Percentiles rank a stretch among this genome's conserved stretches.
phyloP scores from a whole-genome alignment of 1,140 invertebrate genomes.

The Thereuonema tuberculata region DNA sequence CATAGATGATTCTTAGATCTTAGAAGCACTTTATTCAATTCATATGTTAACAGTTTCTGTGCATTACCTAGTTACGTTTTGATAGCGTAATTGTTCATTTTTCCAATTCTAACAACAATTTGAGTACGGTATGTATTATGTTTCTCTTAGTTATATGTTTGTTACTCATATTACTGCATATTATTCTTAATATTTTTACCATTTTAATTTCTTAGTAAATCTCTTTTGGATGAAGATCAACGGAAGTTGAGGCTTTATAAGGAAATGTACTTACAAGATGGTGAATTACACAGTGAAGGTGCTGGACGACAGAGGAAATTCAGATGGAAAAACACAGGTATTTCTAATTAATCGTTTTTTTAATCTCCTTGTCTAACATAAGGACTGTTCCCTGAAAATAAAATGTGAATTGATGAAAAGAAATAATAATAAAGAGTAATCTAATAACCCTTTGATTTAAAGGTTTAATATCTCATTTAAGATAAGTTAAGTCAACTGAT shows the following conservation, averaged over 20 bases:
- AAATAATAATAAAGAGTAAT: too few species aligned
- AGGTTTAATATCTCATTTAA: too few species aligned
- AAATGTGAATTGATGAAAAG: slow-evolving; percentile 43
- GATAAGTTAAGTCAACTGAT: too few species aligned
- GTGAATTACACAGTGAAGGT: slow-evolving; percentile 59
- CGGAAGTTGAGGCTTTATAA: slow-evolving; percentile 58
- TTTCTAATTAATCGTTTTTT: too few species aligned
- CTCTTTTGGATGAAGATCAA: slow-evolving; percentile 65
- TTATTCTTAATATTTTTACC: slow-evolving; percentile 11
- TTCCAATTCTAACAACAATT: neutral
- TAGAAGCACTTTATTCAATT: too few species aligned
- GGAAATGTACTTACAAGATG: slow-evolving; percentile 70
- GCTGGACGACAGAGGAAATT: slow-evolving; percentile 57
- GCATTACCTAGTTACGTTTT: too few species aligned
- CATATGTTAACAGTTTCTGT: too few species aligned
- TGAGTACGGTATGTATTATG: neutral
- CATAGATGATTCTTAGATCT: too few species aligned
- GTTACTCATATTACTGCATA: neutral
- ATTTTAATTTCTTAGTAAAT: slow-evolving; percentile 38
- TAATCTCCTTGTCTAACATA: too few species aligned
- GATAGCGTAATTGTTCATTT: too few species aligned
- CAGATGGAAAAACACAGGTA: slow-evolving; percentile 62
- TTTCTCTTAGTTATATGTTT: slow-evolving; percentile 4
- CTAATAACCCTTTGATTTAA: too few species aligned
- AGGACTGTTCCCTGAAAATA: too few species aligned